A percentile compares a stretch with the other conserved stretches of the same genome.
phyloP scores from a whole-genome alignment of 1,140 invertebrate species.

The Planococcus citri region DNA sequence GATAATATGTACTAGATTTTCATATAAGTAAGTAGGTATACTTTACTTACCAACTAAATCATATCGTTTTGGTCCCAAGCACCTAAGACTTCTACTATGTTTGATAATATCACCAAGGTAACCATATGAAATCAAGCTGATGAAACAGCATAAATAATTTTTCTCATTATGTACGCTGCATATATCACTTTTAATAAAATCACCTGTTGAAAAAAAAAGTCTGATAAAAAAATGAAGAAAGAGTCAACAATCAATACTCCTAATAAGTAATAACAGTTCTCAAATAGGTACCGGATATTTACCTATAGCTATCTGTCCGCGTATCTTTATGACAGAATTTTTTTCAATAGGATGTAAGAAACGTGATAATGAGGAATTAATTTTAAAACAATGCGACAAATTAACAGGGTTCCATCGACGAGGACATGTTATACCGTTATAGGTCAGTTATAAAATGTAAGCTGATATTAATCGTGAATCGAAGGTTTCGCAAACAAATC shows the following conservation, averaged over 20 bases:
- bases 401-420: not conserved
- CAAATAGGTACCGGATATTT: too few relatives aligned
- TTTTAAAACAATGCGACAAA: not conserved
- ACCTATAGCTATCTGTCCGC: too few relatives aligned
- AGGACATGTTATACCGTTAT: not conserved
- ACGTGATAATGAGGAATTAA: too few relatives aligned
- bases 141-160: slow-evolving; percentile 54
- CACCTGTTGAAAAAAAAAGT: slow-evolving; percentile 35
- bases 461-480: not conserved
- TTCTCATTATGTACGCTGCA: slow-evolving; percentile 58
- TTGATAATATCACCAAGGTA: slow-evolving; percentile 74
- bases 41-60: slow-evolving; percentile 56
- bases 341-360: too few relatives aligned
- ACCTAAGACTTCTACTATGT: slow-evolving; percentile 70
- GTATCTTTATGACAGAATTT: too few relatives aligned
- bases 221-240: not conserved
- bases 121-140: slow-evolving; percentile 74
- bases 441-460: not conserved
- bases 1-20: too few relatives aligned
- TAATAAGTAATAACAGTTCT: too few relatives aligned
- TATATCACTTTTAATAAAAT: slow-evolving; percentile 58
- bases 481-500: not conserved
- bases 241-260: not conserved
- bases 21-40: too few relatives aligned
- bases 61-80: slow-evolving; percentile 81